A percentile compares a stretch with the other conserved stretches of the same genome.
phyloP scores from a whole-genome alignment of 1,140 invertebrate genomes.

The Hypsibius dujardini region DNA sequence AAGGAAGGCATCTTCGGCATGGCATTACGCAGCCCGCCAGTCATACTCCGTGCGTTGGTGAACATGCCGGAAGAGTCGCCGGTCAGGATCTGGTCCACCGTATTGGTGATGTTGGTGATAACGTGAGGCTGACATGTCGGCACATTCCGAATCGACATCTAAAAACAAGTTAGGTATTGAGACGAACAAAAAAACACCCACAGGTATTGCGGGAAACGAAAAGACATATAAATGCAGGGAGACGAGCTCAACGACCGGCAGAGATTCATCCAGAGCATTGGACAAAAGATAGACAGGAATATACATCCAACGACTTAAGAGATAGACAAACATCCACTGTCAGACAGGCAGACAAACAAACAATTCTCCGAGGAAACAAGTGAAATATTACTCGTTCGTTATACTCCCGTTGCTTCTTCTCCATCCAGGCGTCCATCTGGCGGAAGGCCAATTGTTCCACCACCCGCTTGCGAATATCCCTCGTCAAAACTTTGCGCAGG shows the following conservation, averaged over 20 bases:
- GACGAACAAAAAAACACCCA: background rate
- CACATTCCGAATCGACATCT: slow-evolving; percentile 10
- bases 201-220: too few relatives aligned
- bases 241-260: too few relatives aligned
- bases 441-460: background rate
- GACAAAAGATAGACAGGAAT: too few relatives aligned
- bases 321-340: background rate
- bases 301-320: too few relatives aligned
- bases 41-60: background rate
- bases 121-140: background rate
- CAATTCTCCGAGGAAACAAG: background rate
- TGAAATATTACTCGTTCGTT: background rate
- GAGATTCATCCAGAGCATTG: too few relatives aligned
- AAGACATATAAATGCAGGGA: too few relatives aligned
- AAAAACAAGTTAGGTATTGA: background rate
- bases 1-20: slow-evolving; percentile 15
- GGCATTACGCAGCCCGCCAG: background rate
- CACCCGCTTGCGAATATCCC: background rate
- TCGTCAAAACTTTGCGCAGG: background rate
- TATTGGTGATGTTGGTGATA: slow-evolving; percentile 10
- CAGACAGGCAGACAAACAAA: background rate
- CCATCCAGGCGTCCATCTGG: background rate
- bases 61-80: background rate
- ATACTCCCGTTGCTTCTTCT: slow-evolving; percentile 10
- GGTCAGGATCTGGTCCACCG: slow-evolving; percentile 6